Evolutionary conservation across 1,140 invertebrate species (phyloP), one percentile per base, ranked within the genome.

Genomic region (Drosophila paulistorum): DNA sequence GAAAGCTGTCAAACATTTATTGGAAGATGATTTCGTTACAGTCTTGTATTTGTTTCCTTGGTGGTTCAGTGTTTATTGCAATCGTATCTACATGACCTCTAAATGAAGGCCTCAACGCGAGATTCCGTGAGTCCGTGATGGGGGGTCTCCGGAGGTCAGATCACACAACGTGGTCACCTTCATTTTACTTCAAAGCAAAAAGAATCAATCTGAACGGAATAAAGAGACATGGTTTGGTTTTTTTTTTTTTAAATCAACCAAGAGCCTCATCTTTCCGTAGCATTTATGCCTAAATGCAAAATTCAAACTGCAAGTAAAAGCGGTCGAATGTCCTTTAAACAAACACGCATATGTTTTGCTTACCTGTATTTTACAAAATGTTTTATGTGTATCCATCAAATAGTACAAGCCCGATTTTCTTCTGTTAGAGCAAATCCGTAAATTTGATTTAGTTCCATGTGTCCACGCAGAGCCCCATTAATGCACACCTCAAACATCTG

Each of bases 1-100:
- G 81, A 84, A 84, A 84, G 81, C 81, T 74, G 79, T 85, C 68
- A n/a, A n/a, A n/a, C 78, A 84, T 84, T 68, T 23, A 9, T 23
- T 20, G 17, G 20, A 9, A 23, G 45, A 51, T 51, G 45, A 23
- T 51, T 51, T 51, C 9, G 7, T 51, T 51, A 4, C 2, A 17
- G 1, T 7, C 10, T 42, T 23, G 13, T 61, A 23, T 61, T 41
- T 14, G 4, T 61, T 35, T 37, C 4, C 0, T 42, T 37, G 37
- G 30, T 33, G 1, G 33, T 37, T 59, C 5, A 3, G 2, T 39
- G 10, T 39, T 20, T 20, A 10, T 39, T 3, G 2, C 23, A 26
- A 26, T 2, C 30, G 30, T 7, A 3, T 51, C 7, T 9, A 23
- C 7, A 10, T 9, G 45, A 0, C 7, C 5, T 5, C 45, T 9